These are phyloP conservation scores for Amphimallon solstitiale DNA, from an alignment of 2,888 invertebrate species.

Conservation along the genomic window DNA sequence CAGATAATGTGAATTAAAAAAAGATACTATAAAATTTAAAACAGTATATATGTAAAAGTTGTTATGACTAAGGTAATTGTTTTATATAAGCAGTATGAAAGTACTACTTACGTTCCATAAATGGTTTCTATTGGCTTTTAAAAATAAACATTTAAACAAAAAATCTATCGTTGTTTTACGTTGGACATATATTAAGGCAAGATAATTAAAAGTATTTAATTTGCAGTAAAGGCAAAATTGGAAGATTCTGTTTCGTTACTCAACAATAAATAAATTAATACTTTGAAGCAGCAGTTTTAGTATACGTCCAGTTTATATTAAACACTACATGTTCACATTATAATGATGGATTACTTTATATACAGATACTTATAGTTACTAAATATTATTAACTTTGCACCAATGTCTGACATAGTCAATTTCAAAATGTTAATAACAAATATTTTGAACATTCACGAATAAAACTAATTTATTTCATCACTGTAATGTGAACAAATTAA, in stretches of 20 bases:
- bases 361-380: too few relatives aligned
- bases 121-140: background rate
- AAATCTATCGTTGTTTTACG: background rate
- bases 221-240: conserved; percentile 20
- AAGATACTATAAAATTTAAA: background rate
- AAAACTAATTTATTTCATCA: background rate
- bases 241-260: conserved; percentile 16
- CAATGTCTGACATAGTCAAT: too few relatives aligned
- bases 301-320: conserved; percentile 4
- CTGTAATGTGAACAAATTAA: background rate
- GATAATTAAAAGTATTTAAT: conserved; percentile 22
- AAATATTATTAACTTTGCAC: too few relatives aligned
- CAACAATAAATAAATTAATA: conserved; percentile 1
- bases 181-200: conserved; percentile 17
- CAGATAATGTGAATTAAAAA: background rate
- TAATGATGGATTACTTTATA: background rate
- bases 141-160: background rate
- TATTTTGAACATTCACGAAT: too few relatives aligned
- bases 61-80: conserved; percentile 4
- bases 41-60: conserved; percentile 8
- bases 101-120: background rate
- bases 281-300: conserved; percentile 1
- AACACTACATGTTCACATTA: background rate
- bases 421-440: too few relatives aligned
- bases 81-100: background rate